phyloP scores from a whole-genome alignment of 1,140 invertebrate genomes.

The Calephelis nemesis region DNA sequence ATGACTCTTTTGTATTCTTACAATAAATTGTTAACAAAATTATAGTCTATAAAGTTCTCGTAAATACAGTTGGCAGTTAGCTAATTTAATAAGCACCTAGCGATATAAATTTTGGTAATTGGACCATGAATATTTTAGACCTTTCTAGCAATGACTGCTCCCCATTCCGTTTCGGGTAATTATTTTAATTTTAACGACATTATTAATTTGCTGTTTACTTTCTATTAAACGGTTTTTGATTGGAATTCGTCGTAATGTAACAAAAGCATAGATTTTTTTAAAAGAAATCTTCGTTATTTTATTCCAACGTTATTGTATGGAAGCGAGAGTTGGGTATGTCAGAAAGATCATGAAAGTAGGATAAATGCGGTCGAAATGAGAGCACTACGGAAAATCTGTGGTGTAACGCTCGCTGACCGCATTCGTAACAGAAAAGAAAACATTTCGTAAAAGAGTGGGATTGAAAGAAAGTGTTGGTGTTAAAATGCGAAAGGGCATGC shows the following conservation, averaged over 20 bases:
- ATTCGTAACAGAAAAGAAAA: too few species aligned
- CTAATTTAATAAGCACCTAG: slow-evolving; percentile 44
- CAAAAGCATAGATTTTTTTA: background rate
- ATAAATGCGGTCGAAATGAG: too few species aligned
- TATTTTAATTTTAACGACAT: slow-evolving; percentile 48
- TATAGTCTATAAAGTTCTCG: slow-evolving; percentile 17
- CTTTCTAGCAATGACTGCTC: slow-evolving; percentile 39
- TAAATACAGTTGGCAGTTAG: slow-evolving; percentile 26
- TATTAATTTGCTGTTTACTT: slow-evolving; percentile 40
- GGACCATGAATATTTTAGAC: slow-evolving; percentile 56
- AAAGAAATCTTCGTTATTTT: too few species aligned
- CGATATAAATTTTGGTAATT: slow-evolving; percentile 55
- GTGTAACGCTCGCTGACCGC: too few species aligned
- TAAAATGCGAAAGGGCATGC: too few species aligned
- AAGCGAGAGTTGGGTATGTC: too few species aligned
- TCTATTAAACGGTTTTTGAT: slow-evolving; percentile 19
- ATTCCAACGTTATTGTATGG: too few species aligned
- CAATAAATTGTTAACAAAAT: slow-evolving; percentile 18
- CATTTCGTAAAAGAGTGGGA: too few species aligned
- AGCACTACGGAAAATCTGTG: too few species aligned
- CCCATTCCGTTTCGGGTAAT: slow-evolving; percentile 50
- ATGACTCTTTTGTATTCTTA: slow-evolving; percentile 12
- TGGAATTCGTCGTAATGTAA: background rate
- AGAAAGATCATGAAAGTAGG: too few species aligned
- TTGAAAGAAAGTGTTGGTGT: too few species aligned